A percentile compares a stretch with the other conserved stretches of the same genome.
phyloP scores from a whole-genome alignment of 2,888 invertebrate species.

The Eubasilissa splendida region DNA sequence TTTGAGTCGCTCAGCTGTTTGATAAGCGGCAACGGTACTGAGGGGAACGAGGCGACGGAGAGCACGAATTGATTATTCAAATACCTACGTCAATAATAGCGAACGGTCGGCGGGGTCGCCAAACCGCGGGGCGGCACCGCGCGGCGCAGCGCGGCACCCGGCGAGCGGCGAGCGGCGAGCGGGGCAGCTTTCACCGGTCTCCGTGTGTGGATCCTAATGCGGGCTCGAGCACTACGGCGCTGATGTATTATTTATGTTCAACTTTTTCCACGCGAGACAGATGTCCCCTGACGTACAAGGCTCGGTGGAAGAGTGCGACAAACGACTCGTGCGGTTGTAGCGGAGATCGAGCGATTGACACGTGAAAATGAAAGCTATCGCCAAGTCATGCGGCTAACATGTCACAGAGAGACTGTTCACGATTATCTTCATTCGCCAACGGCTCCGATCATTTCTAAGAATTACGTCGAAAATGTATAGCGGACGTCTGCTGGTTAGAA shows the following conservation, averaged over 20 bases:
- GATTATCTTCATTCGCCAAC: conserved; percentile 1
- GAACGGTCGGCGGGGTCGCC: background rate
- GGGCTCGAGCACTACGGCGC: conserved; percentile 12
- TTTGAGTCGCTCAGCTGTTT: conserved; percentile 14
- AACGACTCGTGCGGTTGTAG: conserved; percentile 21
- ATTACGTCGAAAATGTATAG: no score
- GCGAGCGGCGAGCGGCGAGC: background rate
- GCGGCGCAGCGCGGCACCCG: background rate
- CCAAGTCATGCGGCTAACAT: conserved; percentile 14
- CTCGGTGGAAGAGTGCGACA: conserved; percentile 19
- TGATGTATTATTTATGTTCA: conserved; percentile 34
- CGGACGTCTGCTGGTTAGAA: no score
- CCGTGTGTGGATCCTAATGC: conserved; percentile 3
- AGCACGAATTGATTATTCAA: conserved; percentile 27
- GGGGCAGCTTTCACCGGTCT: conserved; percentile 14
- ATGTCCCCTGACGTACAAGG: conserved; percentile 26
- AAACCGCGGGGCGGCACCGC: background rate
- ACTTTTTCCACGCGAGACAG: conserved; percentile 23
- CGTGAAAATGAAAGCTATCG: conserved; percentile 41
- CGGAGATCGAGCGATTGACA: conserved; percentile 39
- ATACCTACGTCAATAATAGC: conserved; percentile 5
- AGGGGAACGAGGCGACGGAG: background rate
- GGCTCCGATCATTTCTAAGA: no score
- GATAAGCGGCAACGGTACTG: conserved; percentile 33
- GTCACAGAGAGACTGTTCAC: background rate